These are phyloP conservation scores for Sminthurinus aureus DNA, from an alignment of 2,888 invertebrate species.

Conservation along the genomic window DNA sequence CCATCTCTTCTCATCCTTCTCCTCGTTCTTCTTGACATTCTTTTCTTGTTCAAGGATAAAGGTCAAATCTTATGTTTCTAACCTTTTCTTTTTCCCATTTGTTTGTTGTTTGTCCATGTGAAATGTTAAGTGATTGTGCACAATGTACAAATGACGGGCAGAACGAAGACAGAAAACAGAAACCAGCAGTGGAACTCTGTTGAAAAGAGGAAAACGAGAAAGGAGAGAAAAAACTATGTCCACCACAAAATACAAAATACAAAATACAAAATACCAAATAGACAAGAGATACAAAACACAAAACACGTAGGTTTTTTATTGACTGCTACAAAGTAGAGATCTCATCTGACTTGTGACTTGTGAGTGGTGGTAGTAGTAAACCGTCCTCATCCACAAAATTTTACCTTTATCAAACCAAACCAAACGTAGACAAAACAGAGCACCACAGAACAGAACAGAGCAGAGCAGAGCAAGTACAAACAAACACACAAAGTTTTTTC, in stretches of 20 bases:
- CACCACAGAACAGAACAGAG: too few relatives aligned
- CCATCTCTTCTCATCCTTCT: too few relatives aligned
- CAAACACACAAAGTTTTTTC: background rate
- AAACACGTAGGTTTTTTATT: constrained; percentile 16
- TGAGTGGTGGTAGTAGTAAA: too few relatives aligned
- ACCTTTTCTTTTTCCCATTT: background rate
- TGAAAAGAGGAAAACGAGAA: background rate
- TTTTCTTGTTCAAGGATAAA: background rate
- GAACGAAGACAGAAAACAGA: background rate
- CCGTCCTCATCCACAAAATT: background rate
- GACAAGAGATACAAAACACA: background rate
- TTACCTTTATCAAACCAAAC: background rate
- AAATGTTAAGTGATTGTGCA: background rate
- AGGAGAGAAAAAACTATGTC: background rate
- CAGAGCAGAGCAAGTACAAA: too few relatives aligned
- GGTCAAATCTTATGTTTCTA: background rate
- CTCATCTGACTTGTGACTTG: too few relatives aligned
- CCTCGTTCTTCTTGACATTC: too few relatives aligned
- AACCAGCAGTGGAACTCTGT: background rate
- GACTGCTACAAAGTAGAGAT: background rate
- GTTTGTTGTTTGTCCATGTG: background rate
- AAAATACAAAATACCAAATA: background rate
- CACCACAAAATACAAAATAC: too few relatives aligned
- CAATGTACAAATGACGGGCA: background rate
- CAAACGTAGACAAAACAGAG: too few relatives aligned